phyloP scores from a whole-genome alignment of 2,888 invertebrate genomes.

The Synergus laeviventris region DNA sequence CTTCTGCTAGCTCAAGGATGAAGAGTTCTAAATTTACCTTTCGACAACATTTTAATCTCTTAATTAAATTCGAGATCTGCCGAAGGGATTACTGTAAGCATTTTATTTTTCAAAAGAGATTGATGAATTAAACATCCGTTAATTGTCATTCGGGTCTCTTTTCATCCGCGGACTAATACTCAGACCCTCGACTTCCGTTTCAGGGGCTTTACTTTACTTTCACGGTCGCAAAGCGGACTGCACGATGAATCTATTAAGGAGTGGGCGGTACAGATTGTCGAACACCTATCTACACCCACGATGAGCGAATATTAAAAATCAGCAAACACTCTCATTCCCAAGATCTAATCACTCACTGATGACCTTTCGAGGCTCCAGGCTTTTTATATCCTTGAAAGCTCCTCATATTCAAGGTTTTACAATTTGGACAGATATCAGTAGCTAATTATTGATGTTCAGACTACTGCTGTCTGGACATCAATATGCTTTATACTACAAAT shows the following conservation, averaged over 20 bases:
- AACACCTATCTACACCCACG: conserved; percentile 35
- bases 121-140: conserved; percentile 28
- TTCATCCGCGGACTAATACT: conserved; percentile 25
- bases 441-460: neutral
- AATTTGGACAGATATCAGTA: no score
- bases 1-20: no score
- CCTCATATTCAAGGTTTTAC: neutral
- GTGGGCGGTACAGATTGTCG: conserved; percentile 46
- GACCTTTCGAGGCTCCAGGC: neutral
- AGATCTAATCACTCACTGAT: conserved; percentile 15
- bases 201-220: conserved; percentile 9
- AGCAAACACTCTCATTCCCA: conserved; percentile 12
- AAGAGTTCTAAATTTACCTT: neutral
- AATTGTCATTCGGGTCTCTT: conserved; percentile 9
- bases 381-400: neutral
- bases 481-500: neutral
- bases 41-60: neutral
- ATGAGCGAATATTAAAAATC: conserved; percentile 12
- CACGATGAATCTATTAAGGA: conserved; percentile 40
- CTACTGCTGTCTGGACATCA: neutral
- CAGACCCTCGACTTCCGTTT: conserved; percentile 34
- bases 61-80: neutral
- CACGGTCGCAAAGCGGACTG: conserved; percentile 12
- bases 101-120: neutral
- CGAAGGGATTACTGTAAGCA: neutral